Conservation (phyloP, 2,113 vertebrate genomes). For the Brachyhypopomus gauderio region DNA sequence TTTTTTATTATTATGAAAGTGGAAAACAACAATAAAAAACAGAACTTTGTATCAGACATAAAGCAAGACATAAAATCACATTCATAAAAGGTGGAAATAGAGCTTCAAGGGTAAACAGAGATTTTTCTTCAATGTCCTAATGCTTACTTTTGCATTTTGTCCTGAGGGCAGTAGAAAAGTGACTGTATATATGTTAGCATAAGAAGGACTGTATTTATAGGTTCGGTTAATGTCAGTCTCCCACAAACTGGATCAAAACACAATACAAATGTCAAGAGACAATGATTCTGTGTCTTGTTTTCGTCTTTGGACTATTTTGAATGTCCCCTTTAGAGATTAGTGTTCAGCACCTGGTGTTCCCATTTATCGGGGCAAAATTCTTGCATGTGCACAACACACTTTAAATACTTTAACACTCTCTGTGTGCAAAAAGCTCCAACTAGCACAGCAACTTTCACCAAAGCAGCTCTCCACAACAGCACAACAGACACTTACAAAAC, state of each 20-base stretch:
- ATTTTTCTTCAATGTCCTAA: neutral
- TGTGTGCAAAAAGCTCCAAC: neutral
- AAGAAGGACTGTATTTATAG: neutral
- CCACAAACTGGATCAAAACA: neutral
- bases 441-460: constrained; percentile 4
- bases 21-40: no score
- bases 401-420: constrained; percentile 38
- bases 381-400: constrained; percentile 26
- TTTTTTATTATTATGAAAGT: no score
- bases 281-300: neutral
- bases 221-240: neutral
- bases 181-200: neutral
- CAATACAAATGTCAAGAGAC: neutral
- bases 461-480: constrained; percentile 24
- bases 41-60: no score
- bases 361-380: constrained; percentile 37
- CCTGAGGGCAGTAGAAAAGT: neutral
- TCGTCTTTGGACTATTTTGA: neutral
- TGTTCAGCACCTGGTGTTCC: neutral
- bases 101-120: neutral
- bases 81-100: neutral
- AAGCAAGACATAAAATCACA: neutral
- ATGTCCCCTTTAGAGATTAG: constrained; percentile 24
- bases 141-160: neutral
- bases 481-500: constrained; percentile 20